phyloP scores from a whole-genome alignment of 2,113 vertebrate genomes.

The Alexandromys fortis region DNA sequence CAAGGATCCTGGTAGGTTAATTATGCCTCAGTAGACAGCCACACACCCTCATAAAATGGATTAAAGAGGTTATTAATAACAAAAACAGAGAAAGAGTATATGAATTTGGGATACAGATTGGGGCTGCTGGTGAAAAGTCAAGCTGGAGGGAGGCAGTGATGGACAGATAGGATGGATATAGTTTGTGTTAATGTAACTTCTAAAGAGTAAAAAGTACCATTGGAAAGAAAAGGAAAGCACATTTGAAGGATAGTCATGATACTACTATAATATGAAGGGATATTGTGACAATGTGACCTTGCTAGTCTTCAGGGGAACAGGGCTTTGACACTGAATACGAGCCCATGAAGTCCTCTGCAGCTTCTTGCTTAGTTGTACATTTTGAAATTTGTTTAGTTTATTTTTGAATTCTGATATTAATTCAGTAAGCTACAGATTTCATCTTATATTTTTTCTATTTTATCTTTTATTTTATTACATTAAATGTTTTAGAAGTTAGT shows the following conservation, averaged over 20 bases:
- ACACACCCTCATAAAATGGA: background rate
- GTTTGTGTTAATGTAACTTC: background rate
- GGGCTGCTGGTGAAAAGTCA: background rate
- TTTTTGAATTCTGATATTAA: background rate
- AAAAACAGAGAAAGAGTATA: background rate
- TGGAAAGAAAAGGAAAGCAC: background rate
- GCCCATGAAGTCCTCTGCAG: background rate
- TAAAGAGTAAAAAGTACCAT: background rate
- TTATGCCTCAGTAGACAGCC: background rate
- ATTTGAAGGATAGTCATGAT: background rate
- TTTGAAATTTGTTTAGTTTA: background rate
- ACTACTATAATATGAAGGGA: background rate
- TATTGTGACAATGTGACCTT: background rate
- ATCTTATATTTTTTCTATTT: background rate
- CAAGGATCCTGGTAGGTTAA: background rate
- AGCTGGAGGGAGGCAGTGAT: background rate
- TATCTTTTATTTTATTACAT: background rate
- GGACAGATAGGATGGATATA: background rate
- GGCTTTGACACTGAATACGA: background rate
- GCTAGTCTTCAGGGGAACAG: background rate
- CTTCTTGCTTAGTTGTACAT: background rate
- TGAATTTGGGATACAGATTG: background rate
- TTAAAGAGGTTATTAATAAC: too few relatives aligned
- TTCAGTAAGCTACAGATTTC: background rate
- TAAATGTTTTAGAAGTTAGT: background rate